Evolutionary conservation across 2,797 vertebrate genomes (phyloP).

Genomic region (Gambelia wislizenii): DNA sequence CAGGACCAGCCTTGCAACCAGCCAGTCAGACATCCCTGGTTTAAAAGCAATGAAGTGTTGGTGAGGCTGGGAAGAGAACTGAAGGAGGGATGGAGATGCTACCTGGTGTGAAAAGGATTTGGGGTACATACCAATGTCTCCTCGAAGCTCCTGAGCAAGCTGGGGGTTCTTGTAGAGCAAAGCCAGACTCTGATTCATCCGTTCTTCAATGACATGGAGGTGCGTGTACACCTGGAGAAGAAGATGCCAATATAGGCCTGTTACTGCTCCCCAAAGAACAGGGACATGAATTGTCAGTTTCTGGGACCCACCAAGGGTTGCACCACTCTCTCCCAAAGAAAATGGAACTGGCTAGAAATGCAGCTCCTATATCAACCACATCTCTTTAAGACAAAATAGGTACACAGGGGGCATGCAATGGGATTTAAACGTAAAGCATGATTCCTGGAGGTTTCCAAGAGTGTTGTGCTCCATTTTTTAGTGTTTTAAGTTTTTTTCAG

Average conservation of each 20-base stretch:
- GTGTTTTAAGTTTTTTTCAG: not conserved
- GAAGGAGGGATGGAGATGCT: not conserved
- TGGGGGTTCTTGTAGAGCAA: slow-evolving; percentile 89
- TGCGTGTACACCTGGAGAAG: slow-evolving; percentile 87
- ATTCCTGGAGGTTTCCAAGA: not conserved
- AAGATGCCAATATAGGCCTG: not conserved
- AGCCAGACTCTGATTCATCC: slow-evolving; percentile 92
- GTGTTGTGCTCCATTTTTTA: not conserved
- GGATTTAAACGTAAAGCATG: not conserved
- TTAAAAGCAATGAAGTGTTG: not conserved
- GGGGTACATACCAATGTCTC: slow-evolving; percentile 14
- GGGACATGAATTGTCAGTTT: not conserved
- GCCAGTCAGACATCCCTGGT: not conserved
- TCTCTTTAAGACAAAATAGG: not conserved
- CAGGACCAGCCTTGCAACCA: not conserved
- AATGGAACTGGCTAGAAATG: not conserved
- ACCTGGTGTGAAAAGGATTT: slow-evolving; percentile 1
- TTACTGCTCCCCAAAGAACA: not conserved
- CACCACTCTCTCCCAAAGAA: not conserved
- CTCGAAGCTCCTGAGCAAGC: slow-evolving; percentile 84
- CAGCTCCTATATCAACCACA: not conserved
- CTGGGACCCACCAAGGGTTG: not conserved
- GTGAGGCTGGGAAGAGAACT: not conserved
- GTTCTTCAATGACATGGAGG: slow-evolving; percentile 92
- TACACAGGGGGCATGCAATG: not conserved